A percentile compares a stretch with the other conserved stretches of the same genome.
Evolutionary conservation across 1,140 invertebrate species (phyloP).

Genomic region (Calycopis cecrops): DNA sequence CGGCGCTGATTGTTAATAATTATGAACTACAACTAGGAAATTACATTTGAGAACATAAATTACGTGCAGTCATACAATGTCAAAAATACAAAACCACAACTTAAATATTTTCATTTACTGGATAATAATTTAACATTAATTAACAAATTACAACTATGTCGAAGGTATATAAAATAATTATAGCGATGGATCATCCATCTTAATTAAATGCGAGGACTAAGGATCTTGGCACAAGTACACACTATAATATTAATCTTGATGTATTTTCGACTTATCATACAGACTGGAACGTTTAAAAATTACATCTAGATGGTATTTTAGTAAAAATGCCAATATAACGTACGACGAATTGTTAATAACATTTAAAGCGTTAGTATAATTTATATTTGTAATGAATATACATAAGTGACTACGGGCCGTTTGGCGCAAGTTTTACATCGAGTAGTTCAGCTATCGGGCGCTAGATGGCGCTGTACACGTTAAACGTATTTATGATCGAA

Average conservation of each 20-base stretch:
- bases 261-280: slow-evolving; percentile 38
- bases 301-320: slow-evolving; percentile 41
- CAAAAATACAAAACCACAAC: slow-evolving; percentile 6
- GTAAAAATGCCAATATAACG: slow-evolving; percentile 61
- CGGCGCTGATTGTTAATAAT: too few relatives aligned
- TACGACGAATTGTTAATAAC: slow-evolving; percentile 56
- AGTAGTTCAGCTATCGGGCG: neutral
- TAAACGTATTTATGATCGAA: too few relatives aligned
- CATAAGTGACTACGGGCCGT: neutral
- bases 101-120: slow-evolving; percentile 12
- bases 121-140: slow-evolving; percentile 3
- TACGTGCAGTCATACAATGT: slow-evolving; percentile 6
- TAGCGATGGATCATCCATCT: neutral
- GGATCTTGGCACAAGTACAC: slow-evolving; percentile 48
- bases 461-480: neutral
- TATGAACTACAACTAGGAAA: too few relatives aligned
- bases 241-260: slow-evolving; percentile 33
- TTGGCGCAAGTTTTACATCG: neutral
- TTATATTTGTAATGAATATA: slow-evolving; percentile 21
- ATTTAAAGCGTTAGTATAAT: slow-evolving; percentile 43
- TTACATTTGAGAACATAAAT: slow-evolving; percentile 4
- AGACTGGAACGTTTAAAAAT: slow-evolving; percentile 46
- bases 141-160: slow-evolving; percentile 7
- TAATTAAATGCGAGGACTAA: slow-evolving; percentile 61
- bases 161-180: neutral